Base-by-base conservation (phyloP, 2,797 vertebrate genomes). In the Intellagama lesueurii region DNA sequence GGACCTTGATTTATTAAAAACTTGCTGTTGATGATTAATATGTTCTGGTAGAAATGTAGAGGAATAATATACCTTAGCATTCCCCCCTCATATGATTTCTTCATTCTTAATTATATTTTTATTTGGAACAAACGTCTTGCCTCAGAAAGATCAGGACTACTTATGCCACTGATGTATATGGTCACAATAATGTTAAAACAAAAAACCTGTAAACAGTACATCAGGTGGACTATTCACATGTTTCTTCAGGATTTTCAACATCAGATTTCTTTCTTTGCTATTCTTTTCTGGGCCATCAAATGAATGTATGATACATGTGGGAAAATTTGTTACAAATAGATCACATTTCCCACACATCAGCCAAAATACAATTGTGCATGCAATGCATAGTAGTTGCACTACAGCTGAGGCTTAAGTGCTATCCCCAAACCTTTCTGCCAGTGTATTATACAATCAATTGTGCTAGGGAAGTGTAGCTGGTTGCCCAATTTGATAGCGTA, bases 131-230 rank as follows among this genome's bases (percentile, higher is more conserved):
- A 26, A 1, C 40, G 19, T 64, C 44, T 30, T 70, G 22, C 22
- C 49, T 84, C 72, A 40, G 17, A 91, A 83, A 90, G 0, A 0
- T 91, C 90, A 91, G 12, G 72, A 70, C 72, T 60, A 86, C 90
- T 87, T 64, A 84, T 14, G 24, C 32, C 79, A 85, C 89, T 92
- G 35, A 92, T 87, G 91, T 92, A 81, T 91, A 6, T 76, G 17
- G 35, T 28, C 66, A 26, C 32, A n/a, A 2, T 3, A 64, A 64
- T 44, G 26, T 44, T 82, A 64, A 44, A 64, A 26, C 1, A 28
- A 75, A 24, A n/a, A 3, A 7, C 70, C 44, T 44, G 5, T 5
- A 82, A 72, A 73, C 7, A 16, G 40, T 47, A 70, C 47, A 56
- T 81, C 24, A 70, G 14, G 8, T 32, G 24, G 24, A 32, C 4